Evolutionary conservation across 1,140 invertebrate species (phyloP), one percentile per base, ranked within the genome.

Genomic region (Thaumetopoea pityocampa): DNA sequence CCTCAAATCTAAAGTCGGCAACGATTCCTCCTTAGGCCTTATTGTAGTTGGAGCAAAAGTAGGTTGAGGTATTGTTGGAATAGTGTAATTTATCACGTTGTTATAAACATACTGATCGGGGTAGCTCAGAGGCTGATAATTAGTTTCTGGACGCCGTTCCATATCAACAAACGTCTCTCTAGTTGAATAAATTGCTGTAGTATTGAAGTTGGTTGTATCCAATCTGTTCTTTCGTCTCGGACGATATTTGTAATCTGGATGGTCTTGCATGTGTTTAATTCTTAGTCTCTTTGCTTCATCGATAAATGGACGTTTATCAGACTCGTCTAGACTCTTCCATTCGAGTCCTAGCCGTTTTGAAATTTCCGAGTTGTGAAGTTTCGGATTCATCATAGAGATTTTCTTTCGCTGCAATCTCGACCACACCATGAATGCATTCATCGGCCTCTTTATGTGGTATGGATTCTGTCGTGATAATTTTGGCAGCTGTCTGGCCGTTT

Each of bases 321-420:
- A 72, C 34, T 92, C 91, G 11, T 87, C 85, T 15, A 94, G 73
- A 38, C 87, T 74, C 59, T 92, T 92, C 92, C 93, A 94, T 50
- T 90, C 88, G 1, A 86, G 63, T 4, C 91, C 92, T 6, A 93
- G 66, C n/a, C 89, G 67, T 70, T 93, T 93, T 1, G 90, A 91
- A 48, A 93, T 93, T 67, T 92, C 91, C 0, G 92, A 92, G 63
- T 93, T 93, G 68, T 93, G 92, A 52, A 95, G 89, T 69, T 94
- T 92, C 4, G 94, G 94, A 71, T 95, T 92, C 66, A 94, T 90
- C 54, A 90, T 87, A 0, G 93, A 93, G 76, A 95, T 94, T 59
- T 93, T 91, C 55, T 90, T 88, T 19, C 91, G 70, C 52, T 92
- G 87, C 20, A 91, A 84, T 33, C 90, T 81, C 4, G 90, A 91